These are phyloP conservation scores for Eupithecia centaureata DNA, from an alignment of 2,888 invertebrate genomes.

Conservation along the genomic window DNA sequence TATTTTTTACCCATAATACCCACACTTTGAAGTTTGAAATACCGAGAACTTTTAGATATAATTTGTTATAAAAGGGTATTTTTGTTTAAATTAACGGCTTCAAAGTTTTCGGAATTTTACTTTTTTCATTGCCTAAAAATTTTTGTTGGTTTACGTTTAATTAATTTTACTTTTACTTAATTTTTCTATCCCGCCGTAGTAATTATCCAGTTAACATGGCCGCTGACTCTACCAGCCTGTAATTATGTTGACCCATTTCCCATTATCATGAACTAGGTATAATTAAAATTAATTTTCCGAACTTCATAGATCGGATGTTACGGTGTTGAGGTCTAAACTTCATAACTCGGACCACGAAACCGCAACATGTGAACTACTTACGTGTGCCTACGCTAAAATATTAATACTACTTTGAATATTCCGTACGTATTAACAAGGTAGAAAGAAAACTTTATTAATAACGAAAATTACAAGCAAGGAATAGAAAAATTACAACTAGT, in stretches of 20 bases:
- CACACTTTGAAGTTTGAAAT: not conserved
- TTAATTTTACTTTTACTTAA: conserved; percentile 14
- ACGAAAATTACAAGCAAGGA: no score
- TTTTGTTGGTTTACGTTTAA: conserved; percentile 15
- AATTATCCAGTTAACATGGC: conserved; percentile 13
- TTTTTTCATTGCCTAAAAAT: conserved; percentile 12
- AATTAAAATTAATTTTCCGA: conserved; percentile 36
- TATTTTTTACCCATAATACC: not conserved
- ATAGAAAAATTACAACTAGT: no score
- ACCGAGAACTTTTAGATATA: conserved; percentile 7
- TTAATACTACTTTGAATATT: not conserved
- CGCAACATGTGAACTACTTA: conserved; percentile 1
- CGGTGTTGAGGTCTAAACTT: conserved; percentile 1
- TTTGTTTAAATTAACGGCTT: conserved; percentile 9
- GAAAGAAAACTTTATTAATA: no score
- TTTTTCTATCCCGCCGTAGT: conserved; percentile 9
- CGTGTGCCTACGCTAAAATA: not conserved
- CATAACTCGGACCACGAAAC: not conserved
- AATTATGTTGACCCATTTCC: conserved; percentile 25
- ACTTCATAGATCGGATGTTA: conserved; percentile 37
- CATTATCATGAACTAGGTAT: conserved; percentile 28
- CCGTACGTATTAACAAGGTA: not conserved
- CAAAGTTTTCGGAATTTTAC: not conserved
- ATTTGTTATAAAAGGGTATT: conserved; percentile 11
- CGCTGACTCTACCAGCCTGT: not conserved